Conservation (phyloP, 2,113 vertebrate species). For the Poeciliopsis prolifica region DNA sequence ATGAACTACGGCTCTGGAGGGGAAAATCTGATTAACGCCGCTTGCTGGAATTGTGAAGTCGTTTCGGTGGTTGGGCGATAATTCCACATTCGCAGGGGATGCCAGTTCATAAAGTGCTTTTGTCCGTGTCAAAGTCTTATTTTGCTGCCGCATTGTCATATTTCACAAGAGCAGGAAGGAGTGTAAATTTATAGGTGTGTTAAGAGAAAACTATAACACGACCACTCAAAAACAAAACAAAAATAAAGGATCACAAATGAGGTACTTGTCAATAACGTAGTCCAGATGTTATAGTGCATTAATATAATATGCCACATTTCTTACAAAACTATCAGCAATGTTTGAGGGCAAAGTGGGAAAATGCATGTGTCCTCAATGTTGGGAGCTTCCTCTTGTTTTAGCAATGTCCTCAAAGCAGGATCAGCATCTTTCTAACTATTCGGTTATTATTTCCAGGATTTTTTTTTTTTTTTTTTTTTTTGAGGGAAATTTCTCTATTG, state of each 20-base stretch:
- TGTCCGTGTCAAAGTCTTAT: constrained; percentile 66
- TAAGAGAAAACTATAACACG: constrained; percentile 28
- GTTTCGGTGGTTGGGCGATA: constrained; percentile 65
- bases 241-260: constrained; percentile 34
- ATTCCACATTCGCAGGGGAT: constrained; percentile 69
- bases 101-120: constrained; percentile 64
- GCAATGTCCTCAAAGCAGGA: constrained; percentile 55
- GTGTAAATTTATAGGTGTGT: constrained; percentile 58
- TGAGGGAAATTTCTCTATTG: constrained; percentile 72
- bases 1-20: constrained; percentile 77
- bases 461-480: constrained; percentile 25
- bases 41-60: constrained; percentile 70
- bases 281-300: constrained; percentile 59
- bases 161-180: constrained; percentile 54
- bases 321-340: constrained; percentile 60
- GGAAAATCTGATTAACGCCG: constrained; percentile 78
- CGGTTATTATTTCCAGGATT: constrained; percentile 46
- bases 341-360: constrained; percentile 36
- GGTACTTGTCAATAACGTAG: constrained; percentile 71
- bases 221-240: constrained; percentile 17
- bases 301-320: constrained; percentile 51
- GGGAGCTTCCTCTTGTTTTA: constrained; percentile 37
- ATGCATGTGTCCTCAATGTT: constrained; percentile 41
- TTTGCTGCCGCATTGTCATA: constrained; percentile 57
- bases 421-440: constrained; percentile 66